These are phyloP conservation scores for Limnephilus rhombicus DNA, from an alignment of 2,888 invertebrate species.

Conservation along the genomic window DNA sequence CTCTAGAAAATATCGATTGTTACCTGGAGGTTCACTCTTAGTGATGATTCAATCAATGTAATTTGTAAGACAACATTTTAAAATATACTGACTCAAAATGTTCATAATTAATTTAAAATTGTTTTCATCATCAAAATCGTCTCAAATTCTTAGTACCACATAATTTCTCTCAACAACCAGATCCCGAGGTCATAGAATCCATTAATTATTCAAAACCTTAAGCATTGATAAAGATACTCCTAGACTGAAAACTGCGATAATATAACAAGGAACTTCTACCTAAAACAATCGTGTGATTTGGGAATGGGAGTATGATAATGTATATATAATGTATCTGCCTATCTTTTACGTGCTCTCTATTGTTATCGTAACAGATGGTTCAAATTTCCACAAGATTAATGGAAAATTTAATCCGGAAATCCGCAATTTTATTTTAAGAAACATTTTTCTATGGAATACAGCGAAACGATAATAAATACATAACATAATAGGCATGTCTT, in stretches of 20 bases:
- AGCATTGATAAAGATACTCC: not conserved
- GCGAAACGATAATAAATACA: not conserved
- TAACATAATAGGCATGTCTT: not conserved
- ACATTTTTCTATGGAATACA: not conserved
- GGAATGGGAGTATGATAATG: not conserved
- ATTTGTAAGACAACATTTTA: too few relatives aligned
- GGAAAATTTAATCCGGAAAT: not conserved
- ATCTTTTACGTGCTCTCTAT: conserved; percentile 4
- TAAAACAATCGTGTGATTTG: conserved; percentile 4
- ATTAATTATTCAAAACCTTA: not conserved
- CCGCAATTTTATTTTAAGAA: not conserved
- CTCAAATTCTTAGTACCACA: not conserved
- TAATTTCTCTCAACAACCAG: not conserved
- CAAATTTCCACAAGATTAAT: not conserved
- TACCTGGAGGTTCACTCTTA: too few relatives aligned
- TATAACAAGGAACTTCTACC: not conserved
- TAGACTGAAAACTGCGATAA: not conserved
- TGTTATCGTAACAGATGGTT: conserved; percentile 5
- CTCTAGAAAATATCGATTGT: too few relatives aligned
- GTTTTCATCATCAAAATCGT: not conserved
- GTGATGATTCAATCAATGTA: too few relatives aligned
- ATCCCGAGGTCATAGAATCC: not conserved
- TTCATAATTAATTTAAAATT: not conserved
- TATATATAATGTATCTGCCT: not conserved
- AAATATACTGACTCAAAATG: not conserved